Evolutionary conservation across 2,113 vertebrate species (phyloP).

Genomic region (Aptenodytes forsteri): DNA sequence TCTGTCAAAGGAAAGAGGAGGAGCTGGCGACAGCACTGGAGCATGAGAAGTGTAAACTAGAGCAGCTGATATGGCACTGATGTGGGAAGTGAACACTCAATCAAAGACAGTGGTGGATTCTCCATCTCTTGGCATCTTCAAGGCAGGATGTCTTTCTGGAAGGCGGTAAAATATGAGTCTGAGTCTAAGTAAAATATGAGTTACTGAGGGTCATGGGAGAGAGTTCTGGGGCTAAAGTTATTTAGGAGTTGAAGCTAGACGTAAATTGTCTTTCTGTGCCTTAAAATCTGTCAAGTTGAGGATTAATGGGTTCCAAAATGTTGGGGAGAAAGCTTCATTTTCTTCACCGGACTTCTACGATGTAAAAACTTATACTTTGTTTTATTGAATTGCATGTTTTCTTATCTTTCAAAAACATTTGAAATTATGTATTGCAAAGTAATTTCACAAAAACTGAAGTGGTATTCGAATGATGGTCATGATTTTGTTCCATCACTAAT

Average conservation of each 20-base stretch:
- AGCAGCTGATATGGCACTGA: not conserved
- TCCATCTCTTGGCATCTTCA: not conserved
- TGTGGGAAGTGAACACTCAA: accelerated
- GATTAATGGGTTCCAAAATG: not conserved
- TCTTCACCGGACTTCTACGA: accelerated
- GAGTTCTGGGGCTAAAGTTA: not conserved
- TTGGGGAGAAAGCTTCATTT: not conserved
- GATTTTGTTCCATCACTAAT: not conserved
- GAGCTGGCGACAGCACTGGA: not conserved
- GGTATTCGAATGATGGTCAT: not conserved
- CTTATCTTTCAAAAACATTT: not conserved
- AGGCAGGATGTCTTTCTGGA: not conserved
- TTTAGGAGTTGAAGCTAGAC: not conserved
- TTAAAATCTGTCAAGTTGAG: not conserved
- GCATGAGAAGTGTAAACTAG: accelerated
- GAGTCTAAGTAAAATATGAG: not conserved
- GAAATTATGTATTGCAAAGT: not conserved
- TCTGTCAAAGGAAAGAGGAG: not conserved
- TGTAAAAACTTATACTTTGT: not conserved
- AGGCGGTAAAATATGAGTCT: not conserved
- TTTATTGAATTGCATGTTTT: not conserved
- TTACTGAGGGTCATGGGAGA: not conserved
- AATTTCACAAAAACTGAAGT: not conserved
- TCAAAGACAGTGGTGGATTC: not conserved
- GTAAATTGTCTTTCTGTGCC: not conserved